phyloP scores from a whole-genome alignment of 2,113 vertebrate species.

The Anseranas semipalmata region DNA sequence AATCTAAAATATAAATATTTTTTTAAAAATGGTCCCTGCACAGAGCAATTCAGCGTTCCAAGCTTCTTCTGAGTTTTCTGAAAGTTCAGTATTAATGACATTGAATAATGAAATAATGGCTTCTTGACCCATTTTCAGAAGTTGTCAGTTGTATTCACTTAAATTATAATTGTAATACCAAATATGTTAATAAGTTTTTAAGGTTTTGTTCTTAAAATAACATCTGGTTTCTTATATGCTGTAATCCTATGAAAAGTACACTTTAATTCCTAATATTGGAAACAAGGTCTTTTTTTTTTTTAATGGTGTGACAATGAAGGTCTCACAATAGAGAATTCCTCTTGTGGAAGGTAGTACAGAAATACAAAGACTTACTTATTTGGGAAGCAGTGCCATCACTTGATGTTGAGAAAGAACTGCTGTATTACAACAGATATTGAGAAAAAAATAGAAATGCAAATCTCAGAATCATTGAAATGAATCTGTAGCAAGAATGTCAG shows the following conservation, averaged over 20 bases:
- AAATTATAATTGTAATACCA: not conserved
- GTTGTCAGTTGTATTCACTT: not conserved
- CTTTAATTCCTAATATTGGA: not conserved
- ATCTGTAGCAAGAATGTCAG: not conserved
- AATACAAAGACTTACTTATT: not conserved
- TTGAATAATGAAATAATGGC: not conserved
- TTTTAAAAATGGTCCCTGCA: not conserved
- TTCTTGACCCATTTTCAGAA: not conserved
- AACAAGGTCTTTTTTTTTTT: not conserved
- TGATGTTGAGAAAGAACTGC: not conserved
- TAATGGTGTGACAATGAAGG: not conserved
- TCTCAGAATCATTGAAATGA: not conserved
- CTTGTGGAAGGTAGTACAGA: not conserved
- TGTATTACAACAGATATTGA: not conserved
- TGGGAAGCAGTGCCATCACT: not conserved
- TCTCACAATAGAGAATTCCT: not conserved
- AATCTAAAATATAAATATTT: not conserved
- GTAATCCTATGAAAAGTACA: not conserved
- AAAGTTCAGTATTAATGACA: not conserved
- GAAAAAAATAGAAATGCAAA: not conserved
- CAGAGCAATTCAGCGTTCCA: not conserved
- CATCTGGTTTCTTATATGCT: not conserved
- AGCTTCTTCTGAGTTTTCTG: not conserved
- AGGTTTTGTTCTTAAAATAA: not conserved
- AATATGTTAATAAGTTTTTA: not conserved